Evolutionary conservation across 2,797 vertebrate genomes (phyloP), one percentile per base, ranked within the genome.

Genomic region (Pogonophryne albipinna): DNA sequence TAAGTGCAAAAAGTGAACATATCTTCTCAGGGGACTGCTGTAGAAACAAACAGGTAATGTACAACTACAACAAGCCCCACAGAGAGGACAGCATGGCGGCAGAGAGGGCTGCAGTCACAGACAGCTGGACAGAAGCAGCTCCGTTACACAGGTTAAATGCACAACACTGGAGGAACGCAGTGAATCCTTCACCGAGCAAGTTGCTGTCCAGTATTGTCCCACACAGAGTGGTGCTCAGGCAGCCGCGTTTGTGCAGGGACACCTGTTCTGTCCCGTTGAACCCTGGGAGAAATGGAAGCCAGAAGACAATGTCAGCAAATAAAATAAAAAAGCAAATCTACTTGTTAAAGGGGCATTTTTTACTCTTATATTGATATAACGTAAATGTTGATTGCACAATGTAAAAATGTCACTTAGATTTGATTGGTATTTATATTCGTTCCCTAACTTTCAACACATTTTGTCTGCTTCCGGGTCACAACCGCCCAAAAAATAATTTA

Each of bases 81-180:
- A 92, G 34, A 2, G 76, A 68, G 14, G 87, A 75, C 71, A 93
- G 16, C n/a, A 74, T 1, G 58, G 82, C 86, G 10, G 74, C 66
- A 15, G 77, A 42, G 57, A 87, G 38, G 10, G 80, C 89, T 27
- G 38, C 66, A 1, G 63, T 69, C 41, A 93, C 45, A 19, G 91
- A 69, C 41, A 92, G 46, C 46, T 88, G 87, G 17, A 71, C 55
- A 1, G 86, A 69, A 0, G 68, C 4, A 68, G 85, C 93, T 20
- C 78, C 71, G 1, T 94, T 94, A n/a, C 92, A 93, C 13, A 84
- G 38, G 23, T 78, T 1, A 11, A 76, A 75, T 20, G 4, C 34
- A 38, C 92, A 94, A 55, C 93, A 94, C 1, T 2, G 0, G 55
- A 82, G 80, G 1, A 2, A 20, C 66, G 27, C 70, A 44, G 58